A percentile compares a stretch with the other conserved stretches of the same genome.
Evolutionary conservation across 2,797 vertebrate species (phyloP).

Genomic region (Carduelis carduelis): DNA sequence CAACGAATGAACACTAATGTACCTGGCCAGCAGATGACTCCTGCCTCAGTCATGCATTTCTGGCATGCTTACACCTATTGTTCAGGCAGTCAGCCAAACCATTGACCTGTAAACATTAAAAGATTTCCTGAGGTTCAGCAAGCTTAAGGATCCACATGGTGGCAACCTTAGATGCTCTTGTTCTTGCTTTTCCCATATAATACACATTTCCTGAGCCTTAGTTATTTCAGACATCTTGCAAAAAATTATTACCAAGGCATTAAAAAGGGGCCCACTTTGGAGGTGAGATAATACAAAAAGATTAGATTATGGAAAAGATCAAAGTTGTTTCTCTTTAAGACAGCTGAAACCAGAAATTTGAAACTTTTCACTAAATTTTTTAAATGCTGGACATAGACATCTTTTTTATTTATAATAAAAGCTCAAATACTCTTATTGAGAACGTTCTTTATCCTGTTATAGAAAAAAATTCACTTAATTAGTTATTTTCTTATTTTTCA

Average conservation of each 20-base stretch:
- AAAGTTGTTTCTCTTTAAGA: neutral
- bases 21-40: neutral
- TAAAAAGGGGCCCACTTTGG: neutral
- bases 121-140: neutral
- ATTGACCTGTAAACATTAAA: neutral
- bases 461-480: neutral
- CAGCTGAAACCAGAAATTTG: neutral
- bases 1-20: neutral
- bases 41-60: neutral
- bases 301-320: neutral
- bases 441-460: neutral
- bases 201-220: neutral
- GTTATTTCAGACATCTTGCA: neutral
- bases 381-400: neutral
- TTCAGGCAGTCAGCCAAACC: neutral
- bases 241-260: neutral
- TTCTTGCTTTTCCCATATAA: neutral
- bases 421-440: neutral
- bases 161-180: neutral
- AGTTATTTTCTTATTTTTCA: neutral
- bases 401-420: neutral
- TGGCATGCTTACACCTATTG: neutral
- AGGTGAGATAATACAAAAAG: neutral
- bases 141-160: neutral
- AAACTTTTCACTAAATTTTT: neutral